Base-by-base conservation (phyloP, 2,888 invertebrate species). In the Chrysina gloriosa region DNA sequence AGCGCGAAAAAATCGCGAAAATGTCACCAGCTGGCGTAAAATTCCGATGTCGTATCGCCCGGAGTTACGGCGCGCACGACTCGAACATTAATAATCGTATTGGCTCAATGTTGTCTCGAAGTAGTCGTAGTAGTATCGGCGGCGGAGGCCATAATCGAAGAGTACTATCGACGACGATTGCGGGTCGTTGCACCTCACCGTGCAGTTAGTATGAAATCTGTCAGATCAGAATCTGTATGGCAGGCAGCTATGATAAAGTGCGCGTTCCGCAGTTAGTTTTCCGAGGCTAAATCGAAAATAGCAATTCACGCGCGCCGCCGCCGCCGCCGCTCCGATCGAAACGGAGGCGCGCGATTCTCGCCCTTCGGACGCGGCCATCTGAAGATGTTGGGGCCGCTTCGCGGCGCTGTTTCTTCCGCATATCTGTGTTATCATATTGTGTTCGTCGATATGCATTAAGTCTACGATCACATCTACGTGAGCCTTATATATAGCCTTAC, bases 171-270 rank as follows among this genome's bases (percentile, higher is more conserved):
- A 9, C n/a, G 68, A 70, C 69, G 69, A 71, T 71, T 71, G 68
- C 66, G 68, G 71, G 70, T 71, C 72, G 64, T 73, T 70, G 72
- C 72, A 71, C 73, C 68, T 52, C 52, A 19, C 31, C 11, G 63
- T 54, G 65, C 69, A 68, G 68, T 73, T 69, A 72, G 71, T 69
- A 73, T 72, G 70, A 71, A 70, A 73, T 73, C 70, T 73, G 73
- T 71, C 70, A 64, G 68, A 70, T 71, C 71, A 69, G 69, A 68
- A 71, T 69, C 69, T 70, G 69, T 68, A 31, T 69, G 72, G 70
- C 72, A 71, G 71, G 69, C 71, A 47, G 68, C 56, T 70, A 73
- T 74, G 73, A 71, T 70, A 69, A 68, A 73, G 63, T 70, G 66
- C 65, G 52, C 42, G 63, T 61, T 36, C 42, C 69, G 47, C 31